Percentiles rank a stretch among this genome's conserved stretches.
Evolutionary conservation across 2,888 invertebrate species (phyloP).

Genomic region (Aleiodes testaceus): DNA sequence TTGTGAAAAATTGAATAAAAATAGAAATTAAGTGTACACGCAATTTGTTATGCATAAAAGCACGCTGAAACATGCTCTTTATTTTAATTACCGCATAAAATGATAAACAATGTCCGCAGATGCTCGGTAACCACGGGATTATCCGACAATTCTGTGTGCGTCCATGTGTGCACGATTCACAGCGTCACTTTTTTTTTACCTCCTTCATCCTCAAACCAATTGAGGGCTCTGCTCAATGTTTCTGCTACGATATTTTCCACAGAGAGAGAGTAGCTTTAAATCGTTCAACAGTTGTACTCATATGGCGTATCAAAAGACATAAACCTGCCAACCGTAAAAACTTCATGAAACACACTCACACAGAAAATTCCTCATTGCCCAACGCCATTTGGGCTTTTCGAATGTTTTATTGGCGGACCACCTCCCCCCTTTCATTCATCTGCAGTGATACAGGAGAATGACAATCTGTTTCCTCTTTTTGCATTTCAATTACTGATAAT

Average conservation of each 20-base stretch:
- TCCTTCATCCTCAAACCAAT: conserved; percentile 45
- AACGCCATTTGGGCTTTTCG: conserved; percentile 17
- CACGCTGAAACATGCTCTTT: conserved; percentile 59
- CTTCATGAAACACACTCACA: conserved; percentile 51
- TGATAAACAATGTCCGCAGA: conserved; percentile 63
- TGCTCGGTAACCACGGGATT: conserved; percentile 54
- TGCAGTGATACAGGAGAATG: conserved; percentile 1
- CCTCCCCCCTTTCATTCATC: neutral
- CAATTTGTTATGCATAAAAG: conserved; percentile 32
- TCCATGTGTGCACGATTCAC: conserved; percentile 33
- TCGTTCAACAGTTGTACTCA: conserved; percentile 65
- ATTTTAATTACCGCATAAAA: conserved; percentile 66
- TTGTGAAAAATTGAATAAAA: neutral
- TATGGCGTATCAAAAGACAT: conserved; percentile 64
- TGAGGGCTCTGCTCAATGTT: conserved; percentile 22
- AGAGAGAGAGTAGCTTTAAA: conserved; percentile 52
- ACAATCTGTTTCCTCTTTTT: conserved; percentile 16
- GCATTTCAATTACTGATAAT: conserved; percentile 39
- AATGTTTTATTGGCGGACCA: conserved; percentile 10
- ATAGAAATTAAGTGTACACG: neutral
- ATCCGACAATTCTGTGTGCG: conserved; percentile 46
- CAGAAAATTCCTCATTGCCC: conserved; percentile 8
- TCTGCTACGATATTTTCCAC: conserved; percentile 19
- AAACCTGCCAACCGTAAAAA: conserved; percentile 62
- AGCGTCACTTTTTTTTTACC: conserved; percentile 42